Evolutionary conservation across 2,797 vertebrate species (phyloP).

Genomic region (Channa striata): DNA sequence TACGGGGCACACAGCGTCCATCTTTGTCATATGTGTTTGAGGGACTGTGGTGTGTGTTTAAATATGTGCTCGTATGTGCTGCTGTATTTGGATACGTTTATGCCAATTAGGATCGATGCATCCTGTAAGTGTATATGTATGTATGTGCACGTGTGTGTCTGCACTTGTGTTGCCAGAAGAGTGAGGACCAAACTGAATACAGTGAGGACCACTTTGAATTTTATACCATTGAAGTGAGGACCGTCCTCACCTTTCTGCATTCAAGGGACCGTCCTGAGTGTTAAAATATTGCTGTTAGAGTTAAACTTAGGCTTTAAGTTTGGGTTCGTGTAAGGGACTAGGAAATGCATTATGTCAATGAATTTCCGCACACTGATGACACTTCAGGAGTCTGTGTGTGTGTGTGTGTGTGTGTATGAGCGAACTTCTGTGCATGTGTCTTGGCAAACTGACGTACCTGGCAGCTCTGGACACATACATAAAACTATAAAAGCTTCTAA

Average conservation of each 20-base stretch:
- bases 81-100: background rate
- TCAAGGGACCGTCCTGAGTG: no score
- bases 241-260: no score
- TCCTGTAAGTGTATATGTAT: background rate
- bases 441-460: conserved; percentile 43
- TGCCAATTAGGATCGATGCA: background rate
- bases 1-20: no score
- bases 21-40: background rate
- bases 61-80: background rate
- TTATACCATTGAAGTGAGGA: no score
- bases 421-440: conserved; percentile 6
- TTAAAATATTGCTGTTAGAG: no score
- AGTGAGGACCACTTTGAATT: no score
- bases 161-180: background rate
- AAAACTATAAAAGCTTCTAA: conserved; percentile 55
- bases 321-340: no score
- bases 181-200: no score
- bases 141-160: background rate
- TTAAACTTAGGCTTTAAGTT: no score
- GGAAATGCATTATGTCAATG: no score
- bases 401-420: background rate
- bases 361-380: no score
- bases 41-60: background rate
- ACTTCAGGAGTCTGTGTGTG: background rate
- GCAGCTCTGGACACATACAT: conserved; percentile 51